These are phyloP conservation scores for Mesoclemmys tuberculata DNA, from an alignment of 2,113 vertebrate genomes.

Conservation along the genomic window DNA sequence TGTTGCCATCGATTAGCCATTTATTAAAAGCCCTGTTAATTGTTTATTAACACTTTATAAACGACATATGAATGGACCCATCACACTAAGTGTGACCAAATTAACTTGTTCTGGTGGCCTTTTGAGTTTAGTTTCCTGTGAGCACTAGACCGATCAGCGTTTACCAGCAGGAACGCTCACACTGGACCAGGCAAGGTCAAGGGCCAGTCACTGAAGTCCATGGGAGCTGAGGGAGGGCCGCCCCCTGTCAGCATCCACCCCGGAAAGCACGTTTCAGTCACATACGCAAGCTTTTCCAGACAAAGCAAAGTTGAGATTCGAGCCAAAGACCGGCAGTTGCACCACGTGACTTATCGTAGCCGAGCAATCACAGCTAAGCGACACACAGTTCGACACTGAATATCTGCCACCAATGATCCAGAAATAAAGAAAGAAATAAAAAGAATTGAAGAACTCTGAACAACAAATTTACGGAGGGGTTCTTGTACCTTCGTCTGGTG, in stretches of 20 bases:
- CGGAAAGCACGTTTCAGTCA: background rate
- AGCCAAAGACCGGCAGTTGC: background rate
- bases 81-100: background rate
- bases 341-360: background rate
- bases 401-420: background rate
- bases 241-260: background rate
- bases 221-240: background rate
- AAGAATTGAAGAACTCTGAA: background rate
- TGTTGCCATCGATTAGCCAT: background rate
- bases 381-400: background rate
- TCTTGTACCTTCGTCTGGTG: background rate
- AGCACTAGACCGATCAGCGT: background rate
- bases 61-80: background rate
- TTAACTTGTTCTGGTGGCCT: background rate
- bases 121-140: background rate
- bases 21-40: background rate
- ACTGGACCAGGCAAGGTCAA: accelerated
- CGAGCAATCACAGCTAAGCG: background rate
- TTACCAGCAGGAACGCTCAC: background rate
- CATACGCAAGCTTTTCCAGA: background rate
- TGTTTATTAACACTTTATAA: background rate
- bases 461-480: background rate
- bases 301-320: background rate
- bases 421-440: background rate
- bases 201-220: background rate